These are phyloP conservation scores for Macrosoma leucophasiata DNA, from an alignment of 2,888 invertebrate genomes.

Conservation along the genomic window DNA sequence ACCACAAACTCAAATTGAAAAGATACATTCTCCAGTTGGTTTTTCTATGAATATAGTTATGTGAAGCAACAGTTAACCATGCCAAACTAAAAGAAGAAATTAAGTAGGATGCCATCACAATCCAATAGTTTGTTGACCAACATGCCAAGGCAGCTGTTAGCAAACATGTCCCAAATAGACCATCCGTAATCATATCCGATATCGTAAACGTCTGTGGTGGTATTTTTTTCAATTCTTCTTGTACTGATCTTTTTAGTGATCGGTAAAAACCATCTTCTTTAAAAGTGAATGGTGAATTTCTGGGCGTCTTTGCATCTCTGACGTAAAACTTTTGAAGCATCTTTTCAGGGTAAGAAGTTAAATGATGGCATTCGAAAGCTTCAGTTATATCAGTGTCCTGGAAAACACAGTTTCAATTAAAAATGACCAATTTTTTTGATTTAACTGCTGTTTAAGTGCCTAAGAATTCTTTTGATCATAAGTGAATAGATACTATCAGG, in stretches of 20 bases:
- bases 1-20: slow-evolving; percentile 81
- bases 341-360: slow-evolving; percentile 69
- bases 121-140: slow-evolving; percentile 41
- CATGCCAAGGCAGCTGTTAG: slow-evolving; percentile 42
- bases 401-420: too few relatives aligned
- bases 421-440: too few relatives aligned
- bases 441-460: too few relatives aligned
- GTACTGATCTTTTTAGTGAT: slow-evolving; percentile 77
- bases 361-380: slow-evolving; percentile 75
- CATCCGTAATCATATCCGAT: slow-evolving; percentile 48
- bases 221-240: slow-evolving; percentile 73
- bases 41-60: slow-evolving; percentile 86
- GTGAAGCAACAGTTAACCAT: slow-evolving; percentile 78
- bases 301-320: slow-evolving; percentile 75
- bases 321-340: slow-evolving; percentile 80
- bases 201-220: slow-evolving; percentile 35
- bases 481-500: too few relatives aligned
- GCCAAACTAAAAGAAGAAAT: slow-evolving; percentile 68
- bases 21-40: slow-evolving; percentile 88
- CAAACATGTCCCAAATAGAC: slow-evolving; percentile 48
- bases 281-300: slow-evolving; percentile 85
- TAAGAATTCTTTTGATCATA: too few relatives aligned
- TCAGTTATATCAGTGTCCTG: slow-evolving; percentile 80
- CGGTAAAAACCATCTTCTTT: slow-evolving; percentile 84
- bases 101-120: slow-evolving; percentile 37